Evolutionary conservation across 2,888 invertebrate species (phyloP).

Genomic region (Tetrapedia diversipes): DNA sequence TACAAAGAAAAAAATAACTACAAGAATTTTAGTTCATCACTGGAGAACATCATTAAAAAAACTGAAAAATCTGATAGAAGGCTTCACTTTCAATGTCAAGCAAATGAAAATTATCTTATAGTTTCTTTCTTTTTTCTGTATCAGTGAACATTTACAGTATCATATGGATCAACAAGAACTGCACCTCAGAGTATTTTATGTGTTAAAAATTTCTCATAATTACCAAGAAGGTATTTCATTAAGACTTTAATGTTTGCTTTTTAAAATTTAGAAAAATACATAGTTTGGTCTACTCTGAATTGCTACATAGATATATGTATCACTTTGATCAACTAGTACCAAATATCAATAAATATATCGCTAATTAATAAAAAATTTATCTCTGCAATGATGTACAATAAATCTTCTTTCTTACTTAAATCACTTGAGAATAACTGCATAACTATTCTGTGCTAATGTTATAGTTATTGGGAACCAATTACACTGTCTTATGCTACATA

Average conservation of each 20-base stretch:
- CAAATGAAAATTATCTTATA: slow-evolving; percentile 45
- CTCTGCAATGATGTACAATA: slow-evolving; percentile 36
- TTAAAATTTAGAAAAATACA: slow-evolving; percentile 76
- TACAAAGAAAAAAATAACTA: slow-evolving; percentile 34
- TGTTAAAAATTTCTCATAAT: slow-evolving; percentile 33
- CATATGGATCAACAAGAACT: slow-evolving; percentile 53
- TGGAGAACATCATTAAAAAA: slow-evolving; percentile 24
- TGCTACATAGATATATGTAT: slow-evolving; percentile 75
- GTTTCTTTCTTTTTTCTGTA: slow-evolving; percentile 32
- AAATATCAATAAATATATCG: slow-evolving; percentile 66
- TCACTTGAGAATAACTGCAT: slow-evolving; percentile 45
- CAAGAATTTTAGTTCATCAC: slow-evolving; percentile 19
- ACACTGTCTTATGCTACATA: slow-evolving; percentile 34
- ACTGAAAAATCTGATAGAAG: slow-evolving; percentile 60
- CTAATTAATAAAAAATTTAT: slow-evolving; percentile 55
- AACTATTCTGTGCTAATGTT: slow-evolving; percentile 48
- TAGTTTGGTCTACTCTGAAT: slow-evolving; percentile 73
- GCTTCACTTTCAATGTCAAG: slow-evolving; percentile 72
- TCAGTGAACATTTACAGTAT: slow-evolving; percentile 62
- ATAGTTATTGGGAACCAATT: slow-evolving; percentile 58
- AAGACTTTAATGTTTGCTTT: slow-evolving; percentile 57
- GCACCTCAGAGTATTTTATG: slow-evolving; percentile 22
- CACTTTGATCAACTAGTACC: slow-evolving; percentile 74
- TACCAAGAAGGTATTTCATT: slow-evolving; percentile 53
- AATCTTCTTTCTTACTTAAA: slow-evolving; percentile 41